Base-by-base conservation (phyloP, 2,113 vertebrate species). In the Ascaphus truei region DNA sequence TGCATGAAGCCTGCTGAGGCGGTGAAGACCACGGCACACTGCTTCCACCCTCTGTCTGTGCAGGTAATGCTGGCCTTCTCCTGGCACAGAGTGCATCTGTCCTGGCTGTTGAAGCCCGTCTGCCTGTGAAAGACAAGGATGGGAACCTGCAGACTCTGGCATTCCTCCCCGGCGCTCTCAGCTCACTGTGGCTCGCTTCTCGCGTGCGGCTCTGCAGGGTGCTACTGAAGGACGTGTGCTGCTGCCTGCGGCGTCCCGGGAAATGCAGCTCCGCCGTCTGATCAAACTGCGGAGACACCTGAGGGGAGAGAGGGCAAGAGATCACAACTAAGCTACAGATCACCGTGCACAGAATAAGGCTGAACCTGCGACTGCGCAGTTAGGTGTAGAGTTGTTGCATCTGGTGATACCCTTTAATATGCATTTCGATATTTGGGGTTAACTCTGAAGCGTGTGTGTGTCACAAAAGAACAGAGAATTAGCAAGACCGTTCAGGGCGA, bases 231-330 rank as follows among this genome's bases (percentile, higher is more conserved):
- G 73, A 62, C 10, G 39, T 62, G 65, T 31, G 11, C 48, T 39
- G 68, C 68, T 64, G 55, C 61, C 83, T 77, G 60, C 41, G 68
- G 30, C 64, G 36, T 1, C 25, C 56, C 51, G 76, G 78, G 62
- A 61, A 52, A 23, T 50, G 64, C 50, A 71, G 29, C 10, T 62
- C 23, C 26, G 45, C 5, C 3, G 63, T 58, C 41, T 51, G 76
- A 31, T 91, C 90, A 85, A 98, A 98, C 39, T 98, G 88, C 50
- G 94, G 90, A 41, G 72, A 87, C 5, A 97, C 91, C 96, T 96
- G 62, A 55, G 39, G 2, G 27, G 22, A 34, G 75, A 74, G 5
- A 69, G 11, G 22, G 2, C 55, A 53, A 55, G 22, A 58, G 18
- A 27, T 13, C 22, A 39, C 39, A 15, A 58, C 34, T 36, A n/a